Base-by-base conservation (phyloP, 2,797 vertebrate genomes). In the Staurois parvus region DNA sequence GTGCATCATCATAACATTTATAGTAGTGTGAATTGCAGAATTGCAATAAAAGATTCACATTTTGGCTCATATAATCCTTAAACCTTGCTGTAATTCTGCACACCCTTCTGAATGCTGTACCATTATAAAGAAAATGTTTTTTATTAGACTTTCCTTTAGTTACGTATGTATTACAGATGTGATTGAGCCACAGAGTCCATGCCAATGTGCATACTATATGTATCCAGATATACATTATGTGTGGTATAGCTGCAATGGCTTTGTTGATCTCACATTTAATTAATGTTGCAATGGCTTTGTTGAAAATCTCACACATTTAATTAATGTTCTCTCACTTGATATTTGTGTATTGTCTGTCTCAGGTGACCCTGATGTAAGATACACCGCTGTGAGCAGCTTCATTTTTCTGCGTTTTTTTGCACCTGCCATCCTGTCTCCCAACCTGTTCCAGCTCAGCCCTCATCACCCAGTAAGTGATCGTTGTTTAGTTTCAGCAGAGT, bases 361-460 rank as follows among this genome's bases (percentile, higher is more conserved):
- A 99, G 98, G 95, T 28, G 98, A 99, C 91, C 95, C 94, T 87
- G 98, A 99, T 42, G 98, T 99, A 75, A 93, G 97, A 89, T 99
- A 98, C 91, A 99, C 98, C 2, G 98, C 98, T 4, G 98, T 99
- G 87, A 99, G 98, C 93, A 98, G 98, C 89, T 99, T 99, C 90
- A 98, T 99, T 92, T 99, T 99, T 93, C 94, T 99, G 90, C 95
- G 98, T 69, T 99, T 99, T 94, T 99, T 99, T 24, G 98, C 98
- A 45, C 98, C 98, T 7, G 98, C 98, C 78, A 99, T 99, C 91
- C 96, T 99, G 64, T 99, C 98, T 37, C 98, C 98, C 28, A 99
- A 98, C 90, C 94, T 99, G 86, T 99, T 99, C 93, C 98, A 99
- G 83, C 95, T 99, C 86, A 95, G 96, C 6, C 97, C 96, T 0